Percentiles rank a stretch among this genome's conserved stretches.
Evolutionary conservation across 1,140 invertebrate species (phyloP).

Genomic region (Mya arenaria): DNA sequence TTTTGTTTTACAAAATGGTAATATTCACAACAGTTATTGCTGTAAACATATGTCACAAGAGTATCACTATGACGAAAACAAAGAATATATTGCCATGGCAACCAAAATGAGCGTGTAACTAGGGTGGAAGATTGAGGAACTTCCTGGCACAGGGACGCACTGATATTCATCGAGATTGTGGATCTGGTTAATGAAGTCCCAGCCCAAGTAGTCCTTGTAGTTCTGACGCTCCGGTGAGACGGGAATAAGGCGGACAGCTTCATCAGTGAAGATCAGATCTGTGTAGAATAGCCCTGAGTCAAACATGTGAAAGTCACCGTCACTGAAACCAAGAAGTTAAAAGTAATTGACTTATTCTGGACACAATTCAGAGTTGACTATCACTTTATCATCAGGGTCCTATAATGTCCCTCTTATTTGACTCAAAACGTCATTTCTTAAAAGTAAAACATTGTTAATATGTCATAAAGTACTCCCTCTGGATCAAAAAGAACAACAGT

Average conservation of each 20-base stretch:
- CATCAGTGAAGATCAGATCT: conserved; percentile 80
- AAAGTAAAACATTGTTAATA: no score
- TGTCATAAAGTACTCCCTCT: no score
- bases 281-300: conserved; percentile 76
- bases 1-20: no score
- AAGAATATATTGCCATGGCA: no score
- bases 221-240: conserved; percentile 71
- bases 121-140: background rate
- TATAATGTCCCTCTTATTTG: no score
- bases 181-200: conserved; percentile 74
- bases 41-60: background rate
- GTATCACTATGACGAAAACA: background rate
- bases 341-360: no score
- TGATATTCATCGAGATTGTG: conserved; percentile 74
- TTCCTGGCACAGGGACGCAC: conserved; percentile 61
- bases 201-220: conserved; percentile 73
- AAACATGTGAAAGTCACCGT: conserved; percentile 80
- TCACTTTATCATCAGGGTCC: no score
- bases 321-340: conserved; percentile 68
- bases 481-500: no score
- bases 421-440: no score
- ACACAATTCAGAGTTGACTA: no score
- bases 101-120: background rate
- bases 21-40: background rate
- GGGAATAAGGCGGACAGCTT: conserved; percentile 75